Percentiles rank a stretch among this genome's conserved stretches.
These are phyloP conservation scores for Notamacropus eugenii DNA, from an alignment of 2,797 vertebrate genomes.

Conservation along the genomic window DNA sequence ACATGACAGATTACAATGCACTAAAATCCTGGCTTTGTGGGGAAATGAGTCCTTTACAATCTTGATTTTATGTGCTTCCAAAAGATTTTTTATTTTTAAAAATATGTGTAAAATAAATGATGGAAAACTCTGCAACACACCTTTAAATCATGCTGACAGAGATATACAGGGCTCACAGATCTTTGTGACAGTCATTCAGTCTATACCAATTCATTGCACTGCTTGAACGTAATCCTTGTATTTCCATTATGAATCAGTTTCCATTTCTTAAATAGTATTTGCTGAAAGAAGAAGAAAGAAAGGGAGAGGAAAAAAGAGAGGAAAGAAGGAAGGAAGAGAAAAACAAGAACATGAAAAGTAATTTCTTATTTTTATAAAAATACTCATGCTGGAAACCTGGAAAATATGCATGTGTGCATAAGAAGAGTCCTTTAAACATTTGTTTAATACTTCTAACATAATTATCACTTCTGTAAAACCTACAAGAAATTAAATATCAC, in stretches of 20 bases:
- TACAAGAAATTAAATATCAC: neutral
- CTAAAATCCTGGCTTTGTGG: neutral
- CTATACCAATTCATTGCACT: neutral
- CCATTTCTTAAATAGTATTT: neutral
- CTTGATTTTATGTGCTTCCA: neutral
- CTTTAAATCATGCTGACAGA: neutral
- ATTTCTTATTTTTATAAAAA: conserved; percentile 11
- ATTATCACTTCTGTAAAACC: neutral
- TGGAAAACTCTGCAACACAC: neutral
- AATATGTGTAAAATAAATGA: neutral
- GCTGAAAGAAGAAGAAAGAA: neutral
- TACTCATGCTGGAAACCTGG: neutral
- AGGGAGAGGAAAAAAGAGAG: too few relatives aligned
- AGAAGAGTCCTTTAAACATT: neutral
- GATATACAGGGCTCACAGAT: neutral
- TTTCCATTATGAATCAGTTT: neutral
- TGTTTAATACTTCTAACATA: neutral
- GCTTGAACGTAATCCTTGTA: neutral
- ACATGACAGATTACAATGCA: neutral
- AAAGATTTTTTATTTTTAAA: neutral
- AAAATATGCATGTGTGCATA: neutral
- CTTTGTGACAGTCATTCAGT: neutral
- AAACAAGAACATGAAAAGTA: neutral
- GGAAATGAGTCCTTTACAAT: conserved; percentile 8
- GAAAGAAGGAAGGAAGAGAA: too few relatives aligned